Evolutionary conservation across 2,888 invertebrate genomes (phyloP).

Genomic region (Drosophila pseudotalamancana): DNA sequence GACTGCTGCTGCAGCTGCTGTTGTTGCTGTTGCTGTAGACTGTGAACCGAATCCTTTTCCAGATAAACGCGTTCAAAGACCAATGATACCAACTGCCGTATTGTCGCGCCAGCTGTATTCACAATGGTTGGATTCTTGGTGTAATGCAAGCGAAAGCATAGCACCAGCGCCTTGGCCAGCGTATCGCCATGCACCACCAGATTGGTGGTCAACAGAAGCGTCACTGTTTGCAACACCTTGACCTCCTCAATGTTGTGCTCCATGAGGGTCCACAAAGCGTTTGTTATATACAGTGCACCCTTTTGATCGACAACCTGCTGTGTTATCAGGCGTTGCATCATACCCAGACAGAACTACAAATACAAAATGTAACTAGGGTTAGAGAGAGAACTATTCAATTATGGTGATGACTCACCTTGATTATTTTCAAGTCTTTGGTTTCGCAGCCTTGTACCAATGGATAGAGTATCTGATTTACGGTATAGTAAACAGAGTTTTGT

Average conservation of each 20-base stretch:
- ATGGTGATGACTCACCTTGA: constrained; percentile 87
- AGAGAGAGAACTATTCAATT: not conserved
- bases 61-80: constrained; percentile 92
- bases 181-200: constrained; percentile 97
- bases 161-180: constrained; percentile 94
- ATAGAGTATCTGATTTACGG: constrained; percentile 97
- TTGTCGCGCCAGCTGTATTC: constrained; percentile 99
- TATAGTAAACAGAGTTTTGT: constrained; percentile 93
- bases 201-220: constrained; percentile 97
- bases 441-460: constrained; percentile 99
- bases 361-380: not conserved
- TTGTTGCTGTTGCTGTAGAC: constrained; percentile 62
- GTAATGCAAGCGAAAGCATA: constrained; percentile 98
- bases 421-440: constrained; percentile 97
- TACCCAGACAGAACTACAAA: constrained; percentile 93
- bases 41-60: constrained; percentile 75
- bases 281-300: constrained; percentile 96
- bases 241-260: constrained; percentile 98
- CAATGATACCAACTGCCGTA: constrained; percentile 96
- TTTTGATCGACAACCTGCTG: constrained; percentile 95
- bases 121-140: constrained; percentile 97
- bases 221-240: constrained; percentile 97
- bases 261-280: constrained; percentile 96
- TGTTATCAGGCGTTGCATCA: constrained; percentile 97
- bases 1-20: constrained; percentile 28